These are phyloP conservation scores for Eretmocerus hayati DNA, from an alignment of 2,888 invertebrate genomes.

Conservation along the genomic window DNA sequence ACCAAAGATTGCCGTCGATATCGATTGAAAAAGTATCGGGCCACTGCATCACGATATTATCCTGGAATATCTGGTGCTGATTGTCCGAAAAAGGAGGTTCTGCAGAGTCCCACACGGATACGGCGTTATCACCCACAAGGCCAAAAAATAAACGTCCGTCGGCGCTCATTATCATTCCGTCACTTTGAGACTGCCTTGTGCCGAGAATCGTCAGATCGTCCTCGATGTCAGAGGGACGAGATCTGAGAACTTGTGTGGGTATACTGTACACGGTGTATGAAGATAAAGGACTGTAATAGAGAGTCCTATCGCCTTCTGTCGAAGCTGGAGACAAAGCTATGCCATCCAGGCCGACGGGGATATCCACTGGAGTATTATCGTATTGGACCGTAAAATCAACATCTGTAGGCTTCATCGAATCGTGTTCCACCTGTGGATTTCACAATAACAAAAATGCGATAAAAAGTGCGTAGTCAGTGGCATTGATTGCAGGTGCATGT, in stretches of 20 bases:
- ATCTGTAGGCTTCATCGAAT: conserved; percentile 56
- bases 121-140: conserved; percentile 58
- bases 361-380: conserved; percentile 52
- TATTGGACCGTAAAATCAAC: conserved; percentile 56
- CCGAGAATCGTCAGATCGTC: conserved; percentile 55
- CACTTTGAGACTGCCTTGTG: conserved; percentile 59
- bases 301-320: conserved; percentile 29
- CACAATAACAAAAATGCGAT: no score
- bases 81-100: conserved; percentile 47
- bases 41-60: conserved; percentile 65
- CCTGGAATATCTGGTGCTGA: conserved; percentile 60
- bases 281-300: conserved; percentile 64
- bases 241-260: conserved; percentile 55
- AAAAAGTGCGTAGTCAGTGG: no score
- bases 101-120: conserved; percentile 63
- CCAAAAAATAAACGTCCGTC: conserved; percentile 63
- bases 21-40: conserved; percentile 66
- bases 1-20: conserved; percentile 58
- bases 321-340: conserved; percentile 60
- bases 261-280: conserved; percentile 61
- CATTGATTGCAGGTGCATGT: no score
- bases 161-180: conserved; percentile 71
- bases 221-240: conserved; percentile 47
- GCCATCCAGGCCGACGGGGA: conserved; percentile 61
- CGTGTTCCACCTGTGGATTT: conserved; percentile 43